These are phyloP conservation scores for Rhea americana DNA, from an alignment of 2,113 vertebrate species.

Conservation along the genomic window DNA sequence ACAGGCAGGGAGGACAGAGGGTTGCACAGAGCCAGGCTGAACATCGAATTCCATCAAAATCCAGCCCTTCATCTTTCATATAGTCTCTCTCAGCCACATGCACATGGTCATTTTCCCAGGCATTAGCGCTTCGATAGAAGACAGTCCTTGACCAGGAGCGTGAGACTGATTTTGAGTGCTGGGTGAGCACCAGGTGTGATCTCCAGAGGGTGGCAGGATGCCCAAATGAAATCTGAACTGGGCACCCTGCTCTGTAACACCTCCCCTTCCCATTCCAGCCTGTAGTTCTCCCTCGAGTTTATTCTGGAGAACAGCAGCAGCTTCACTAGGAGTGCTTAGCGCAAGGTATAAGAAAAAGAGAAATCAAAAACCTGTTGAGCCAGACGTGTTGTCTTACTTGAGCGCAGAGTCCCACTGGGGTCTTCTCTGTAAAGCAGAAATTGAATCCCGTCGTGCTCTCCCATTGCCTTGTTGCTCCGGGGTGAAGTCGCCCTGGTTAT, in stretches of 20 bases:
- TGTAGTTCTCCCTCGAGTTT: neutral
- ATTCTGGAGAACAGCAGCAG: neutral
- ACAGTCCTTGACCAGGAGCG: neutral
- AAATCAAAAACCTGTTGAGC: neutral
- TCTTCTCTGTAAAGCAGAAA: neutral
- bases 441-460: neutral
- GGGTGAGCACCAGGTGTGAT: neutral
- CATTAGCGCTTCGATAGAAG: neutral
- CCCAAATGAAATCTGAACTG: neutral
- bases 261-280: neutral
- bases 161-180: neutral
- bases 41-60: neutral
- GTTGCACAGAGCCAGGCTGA: neutral
- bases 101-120: neutral
- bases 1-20: neutral
- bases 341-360: neutral
- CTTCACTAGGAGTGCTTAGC: neutral
- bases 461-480: rapidly evolving
- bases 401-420: rapidly evolving
- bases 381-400: neutral
- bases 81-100: rapidly evolving
- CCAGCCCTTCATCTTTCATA: neutral
- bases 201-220: neutral
- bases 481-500: neutral
- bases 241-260: neutral